A percentile compares a stretch with the other conserved stretches of the same genome.
Evolutionary conservation across 2,797 vertebrate species (phyloP).

Genomic region (Malacoctenus gilli): DNA sequence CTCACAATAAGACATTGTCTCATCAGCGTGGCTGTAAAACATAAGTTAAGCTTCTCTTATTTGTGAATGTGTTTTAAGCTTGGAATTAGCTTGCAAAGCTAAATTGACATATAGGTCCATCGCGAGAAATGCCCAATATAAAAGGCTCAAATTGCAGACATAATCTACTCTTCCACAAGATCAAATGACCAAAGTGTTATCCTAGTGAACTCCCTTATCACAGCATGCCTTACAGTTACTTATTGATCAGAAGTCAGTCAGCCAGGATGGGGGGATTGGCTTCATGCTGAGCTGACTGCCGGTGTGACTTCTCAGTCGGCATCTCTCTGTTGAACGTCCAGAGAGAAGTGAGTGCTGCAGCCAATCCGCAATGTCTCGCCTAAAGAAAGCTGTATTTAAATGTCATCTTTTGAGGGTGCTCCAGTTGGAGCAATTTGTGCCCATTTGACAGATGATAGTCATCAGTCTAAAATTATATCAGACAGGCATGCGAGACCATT

Average conservation of each 20-base stretch:
- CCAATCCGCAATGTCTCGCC: conserved; percentile 17
- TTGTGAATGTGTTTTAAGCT: too few species aligned
- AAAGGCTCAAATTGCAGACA: too few species aligned
- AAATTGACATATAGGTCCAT: not conserved
- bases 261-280: conserved; percentile 21
- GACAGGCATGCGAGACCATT: conserved; percentile 2
- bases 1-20: too few species aligned
- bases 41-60: too few species aligned
- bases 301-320: conserved; percentile 25
- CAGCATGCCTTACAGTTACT: conserved; percentile 36
- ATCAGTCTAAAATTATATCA: conserved; percentile 5
- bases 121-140: not conserved
- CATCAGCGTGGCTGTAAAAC: too few species aligned
- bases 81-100: too few species aligned
- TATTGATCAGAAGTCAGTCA: conserved; percentile 54
- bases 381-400: conserved; percentile 15
- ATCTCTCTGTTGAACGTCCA: conserved; percentile 35
- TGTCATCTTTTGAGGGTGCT: conserved; percentile 1
- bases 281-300: conserved; percentile 32
- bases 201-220: conserved; percentile 19
- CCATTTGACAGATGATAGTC: not conserved
- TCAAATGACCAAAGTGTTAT: conserved; percentile 19
- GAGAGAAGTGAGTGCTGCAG: conserved; percentile 41
- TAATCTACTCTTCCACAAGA: not conserved
- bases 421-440: not conserved